These are phyloP conservation scores for Andrena trimmerana DNA, from an alignment of 2,888 invertebrate species.

Conservation along the genomic window DNA sequence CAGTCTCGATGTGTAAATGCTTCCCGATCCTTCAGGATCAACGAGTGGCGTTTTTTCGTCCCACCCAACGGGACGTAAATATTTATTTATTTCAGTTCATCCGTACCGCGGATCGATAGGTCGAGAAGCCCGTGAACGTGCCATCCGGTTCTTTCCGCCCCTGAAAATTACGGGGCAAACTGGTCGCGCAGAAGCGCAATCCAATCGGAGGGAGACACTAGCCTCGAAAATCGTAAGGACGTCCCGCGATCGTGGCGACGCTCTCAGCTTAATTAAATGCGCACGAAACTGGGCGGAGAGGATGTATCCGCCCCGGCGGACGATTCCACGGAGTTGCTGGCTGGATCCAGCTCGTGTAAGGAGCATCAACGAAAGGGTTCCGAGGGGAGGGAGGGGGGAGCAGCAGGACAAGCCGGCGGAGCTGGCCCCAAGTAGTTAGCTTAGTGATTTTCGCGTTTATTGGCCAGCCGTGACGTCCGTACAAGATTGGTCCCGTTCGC, in stretches of 20 bases:
- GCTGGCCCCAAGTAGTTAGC: constrained; percentile 80
- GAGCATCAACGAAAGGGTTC: constrained; percentile 75
- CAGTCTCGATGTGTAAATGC: constrained; percentile 35
- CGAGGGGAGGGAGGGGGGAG: constrained; percentile 10
- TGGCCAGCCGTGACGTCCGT: constrained; percentile 81
- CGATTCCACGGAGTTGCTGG: constrained; percentile 52
- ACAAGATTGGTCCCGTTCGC: constrained; percentile 82
- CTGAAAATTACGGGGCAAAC: constrained; percentile 38
- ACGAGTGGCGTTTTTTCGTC: neutral
- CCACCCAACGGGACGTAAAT: neutral
- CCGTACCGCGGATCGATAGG: constrained; percentile 3
- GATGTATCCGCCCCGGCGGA: constrained; percentile 55
- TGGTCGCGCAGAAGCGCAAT: constrained; percentile 47
- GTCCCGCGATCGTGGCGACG: constrained; percentile 69
- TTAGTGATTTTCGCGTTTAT: constrained; percentile 83
- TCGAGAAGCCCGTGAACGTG: neutral
- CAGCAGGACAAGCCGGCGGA: constrained; percentile 70
- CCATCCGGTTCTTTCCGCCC: neutral
- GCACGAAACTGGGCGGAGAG: constrained; percentile 61
- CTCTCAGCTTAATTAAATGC: constrained; percentile 82
- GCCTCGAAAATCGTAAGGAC: constrained; percentile 73
- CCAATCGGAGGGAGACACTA: constrained; percentile 63
- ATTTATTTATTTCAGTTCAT: neutral
- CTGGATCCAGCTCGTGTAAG: constrained; percentile 57
- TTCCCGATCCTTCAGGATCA: constrained; percentile 61